Evolutionary conservation across 1,140 invertebrate species (phyloP).

Genomic region (Cherax destructor): DNA sequence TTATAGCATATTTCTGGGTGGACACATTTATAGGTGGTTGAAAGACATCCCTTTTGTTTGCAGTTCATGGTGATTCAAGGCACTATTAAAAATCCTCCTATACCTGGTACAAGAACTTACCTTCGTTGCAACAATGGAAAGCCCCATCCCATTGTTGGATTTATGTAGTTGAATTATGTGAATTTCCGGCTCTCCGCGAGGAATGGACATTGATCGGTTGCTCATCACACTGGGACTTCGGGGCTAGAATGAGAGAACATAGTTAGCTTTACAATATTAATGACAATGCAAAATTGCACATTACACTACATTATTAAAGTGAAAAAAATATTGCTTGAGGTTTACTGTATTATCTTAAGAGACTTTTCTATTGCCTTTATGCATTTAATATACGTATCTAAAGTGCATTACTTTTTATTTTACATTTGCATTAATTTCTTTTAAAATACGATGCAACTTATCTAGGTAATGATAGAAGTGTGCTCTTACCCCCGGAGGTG

Average conservation of each 20-base stretch:
- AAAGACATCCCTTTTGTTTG: background rate
- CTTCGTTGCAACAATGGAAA: conserved; percentile 95
- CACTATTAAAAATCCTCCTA: background rate
- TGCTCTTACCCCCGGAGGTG: conserved; percentile 61
- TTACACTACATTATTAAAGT: too few species aligned
- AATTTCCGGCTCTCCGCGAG: conserved; percentile 82
- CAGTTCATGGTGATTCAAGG: background rate
- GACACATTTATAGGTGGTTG: background rate
- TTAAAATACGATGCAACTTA: too few species aligned
- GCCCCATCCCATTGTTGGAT: conserved; percentile 92
- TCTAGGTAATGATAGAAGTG: background rate
- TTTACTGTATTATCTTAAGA: too few species aligned
- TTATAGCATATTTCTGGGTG: too few species aligned
- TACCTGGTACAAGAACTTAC: conserved; percentile 74
- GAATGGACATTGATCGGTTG: conserved; percentile 77
- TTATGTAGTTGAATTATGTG: conserved; percentile 93
- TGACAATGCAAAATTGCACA: too few species aligned
- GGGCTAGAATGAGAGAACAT: conserved; percentile 75
- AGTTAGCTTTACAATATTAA: background rate
- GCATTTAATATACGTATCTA: too few species aligned
- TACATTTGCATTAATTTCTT: too few species aligned
- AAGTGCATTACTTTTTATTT: too few species aligned
- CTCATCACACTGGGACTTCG: conserved; percentile 81
- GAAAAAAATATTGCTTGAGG: too few species aligned
- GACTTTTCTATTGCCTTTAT: too few species aligned